Evolutionary conservation across 64 coral and sea anemone species (phyloP), one percentile per base, ranked within the genome.

Genomic region (Hydrozoanthus tunicans): DNA sequence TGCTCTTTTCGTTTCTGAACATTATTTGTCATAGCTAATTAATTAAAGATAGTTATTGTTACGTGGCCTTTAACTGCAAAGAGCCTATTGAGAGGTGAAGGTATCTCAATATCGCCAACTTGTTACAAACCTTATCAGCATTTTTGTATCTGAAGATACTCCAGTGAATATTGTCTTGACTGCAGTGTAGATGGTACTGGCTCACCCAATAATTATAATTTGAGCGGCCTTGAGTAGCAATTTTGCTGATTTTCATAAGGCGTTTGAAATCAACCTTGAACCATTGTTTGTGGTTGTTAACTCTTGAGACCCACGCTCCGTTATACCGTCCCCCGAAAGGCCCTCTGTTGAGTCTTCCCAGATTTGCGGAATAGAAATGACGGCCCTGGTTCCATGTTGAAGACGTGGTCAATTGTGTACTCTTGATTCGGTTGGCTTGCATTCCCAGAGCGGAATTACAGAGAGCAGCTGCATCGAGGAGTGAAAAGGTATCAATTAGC

Each of bases 101-200:
- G 20, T 20, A 20, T 20, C 20, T 20, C 20, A 20, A 43, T 43
- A 43, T 43, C 32, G 32, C 32, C 32, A 43, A 43, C 6, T 53
- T 76, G 9, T 4, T 23, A 85, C 64, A 55, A 70, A 70, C 82
- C 14, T 85, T 71, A 17, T 85, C 82, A 7, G 52, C 9, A 17
- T 85, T 85, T 24, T 85, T 85, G 7, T 68, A 71, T 85, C 82
- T 85, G 82, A 85, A 58, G 5, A 56, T 53, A 85, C 55, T 85
- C 82, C 82, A 85, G n/a, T 85, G 82, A 17, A 85, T 85, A 17
- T 85, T 85, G 82, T 85, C 82, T 53, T 85, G 82, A 6, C 82
- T 85, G 17, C 82, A 85, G 5, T 85, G 65, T 6, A 85, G 6
- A 10, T 85, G 6, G 65, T 85, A 85, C 3, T 10, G 64, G 0